Evolutionary conservation across 2,113 vertebrate genomes (phyloP), one percentile per base, ranked within the genome.

Genomic region (Henicopernis longicauda): DNA sequence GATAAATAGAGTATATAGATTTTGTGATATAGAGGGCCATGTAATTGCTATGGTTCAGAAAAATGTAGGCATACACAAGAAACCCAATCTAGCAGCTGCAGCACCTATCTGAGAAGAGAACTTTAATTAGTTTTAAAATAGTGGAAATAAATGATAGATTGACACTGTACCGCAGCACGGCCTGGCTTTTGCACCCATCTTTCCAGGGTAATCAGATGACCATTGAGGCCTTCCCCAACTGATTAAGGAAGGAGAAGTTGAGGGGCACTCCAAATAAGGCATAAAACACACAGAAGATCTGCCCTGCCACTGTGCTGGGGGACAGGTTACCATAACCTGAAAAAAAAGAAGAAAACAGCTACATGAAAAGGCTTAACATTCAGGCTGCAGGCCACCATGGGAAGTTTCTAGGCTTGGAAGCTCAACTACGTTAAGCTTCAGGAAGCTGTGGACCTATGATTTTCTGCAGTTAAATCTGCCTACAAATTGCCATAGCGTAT

Each of bases 271-370:
- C 99, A 34, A 99, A 98, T 36, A 99, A 97, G 5, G 99, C 99
- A 13, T 99, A 99, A 95, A 99, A 99, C 59, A 99, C 98, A 89
- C 99, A 99, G 96, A 99, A 99, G 85, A 99, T 98, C 91, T 99
- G 99, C 25, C 99, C 99, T 11, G 98, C 96, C 63, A 98, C 98
- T 0, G 99, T 99, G 97, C 98, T 99, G 84, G 99, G 99, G 1
- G 98, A 99, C 58, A 99, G 96, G 94, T 99, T 99, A 15, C 99
- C 99, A 7, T 99, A 99, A 22, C 99, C 99, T 99, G 93, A 6
- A n/a, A 58, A 50, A 73, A 74, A 61, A 54, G 34, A 76, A 86
- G 38, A 73, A 76, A 76, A 73, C 17, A 45, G 34, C 16, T 65
- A 55, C 16, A 55, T 34, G 16, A 73, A 70, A 95, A 81, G 16